Percentiles rank a stretch among this genome's conserved stretches.
Evolutionary conservation across 2,113 vertebrate species (phyloP).

Genomic region (Proteles cristata): DNA sequence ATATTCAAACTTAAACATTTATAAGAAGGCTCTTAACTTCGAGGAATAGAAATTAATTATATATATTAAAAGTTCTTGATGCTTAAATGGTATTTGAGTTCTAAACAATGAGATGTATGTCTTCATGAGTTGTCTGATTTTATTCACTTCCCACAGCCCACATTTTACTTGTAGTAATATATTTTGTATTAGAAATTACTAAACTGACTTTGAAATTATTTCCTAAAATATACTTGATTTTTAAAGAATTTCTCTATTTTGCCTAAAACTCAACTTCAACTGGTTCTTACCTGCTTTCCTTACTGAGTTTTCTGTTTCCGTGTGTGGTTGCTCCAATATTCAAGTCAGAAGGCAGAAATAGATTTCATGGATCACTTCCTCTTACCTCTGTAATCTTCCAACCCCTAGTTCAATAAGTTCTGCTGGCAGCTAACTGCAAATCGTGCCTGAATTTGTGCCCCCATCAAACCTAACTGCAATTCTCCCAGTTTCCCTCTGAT

Average conservation of each 20-base stretch:
- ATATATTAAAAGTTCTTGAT: not conserved
- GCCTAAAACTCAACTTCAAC: not conserved
- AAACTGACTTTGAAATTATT: conserved; percentile 2
- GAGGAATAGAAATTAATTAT: conserved; percentile 19
- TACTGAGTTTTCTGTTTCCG: not conserved
- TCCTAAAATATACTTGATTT: not conserved
- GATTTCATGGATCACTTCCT: not conserved
- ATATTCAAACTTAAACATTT: conserved; percentile 47
- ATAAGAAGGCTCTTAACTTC: conserved; percentile 18
- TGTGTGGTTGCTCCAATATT: not conserved
- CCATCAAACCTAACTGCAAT: rapidly evolving
- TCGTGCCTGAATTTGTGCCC: not conserved
- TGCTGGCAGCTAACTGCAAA: not conserved
- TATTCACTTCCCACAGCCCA: not conserved
- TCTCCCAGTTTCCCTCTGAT: too few relatives aligned
- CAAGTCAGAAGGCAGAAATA: not conserved
- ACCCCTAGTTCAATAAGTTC: not conserved
- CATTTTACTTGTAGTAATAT: not conserved
- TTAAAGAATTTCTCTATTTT: not conserved
- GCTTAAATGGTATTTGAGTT: not conserved
- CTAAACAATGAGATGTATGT: not conserved
- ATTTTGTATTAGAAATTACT: not conserved
- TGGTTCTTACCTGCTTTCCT: not conserved
- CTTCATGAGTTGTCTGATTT: not conserved
- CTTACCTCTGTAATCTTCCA: too few relatives aligned